Conservation (phyloP, 2,113 vertebrate genomes). For the Nesogale talazaci region DNA sequence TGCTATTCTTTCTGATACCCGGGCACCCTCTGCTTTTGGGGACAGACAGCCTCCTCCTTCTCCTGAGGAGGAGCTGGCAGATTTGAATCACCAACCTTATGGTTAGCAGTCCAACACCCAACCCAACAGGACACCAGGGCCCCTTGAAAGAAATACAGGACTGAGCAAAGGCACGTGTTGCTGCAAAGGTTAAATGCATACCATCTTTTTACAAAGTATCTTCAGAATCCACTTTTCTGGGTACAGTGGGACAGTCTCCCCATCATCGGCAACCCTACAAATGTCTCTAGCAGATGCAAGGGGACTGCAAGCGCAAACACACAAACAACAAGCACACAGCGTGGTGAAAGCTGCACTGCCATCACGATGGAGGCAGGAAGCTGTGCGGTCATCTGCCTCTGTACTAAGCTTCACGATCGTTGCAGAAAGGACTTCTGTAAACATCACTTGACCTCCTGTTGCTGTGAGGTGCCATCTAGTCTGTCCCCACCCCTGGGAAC, state of each 20-base stretch:
- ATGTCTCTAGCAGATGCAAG: not conserved
- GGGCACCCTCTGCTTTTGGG: too few relatives aligned
- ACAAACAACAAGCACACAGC: not conserved
- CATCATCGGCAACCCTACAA: rapidly evolving
- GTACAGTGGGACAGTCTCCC: not conserved
- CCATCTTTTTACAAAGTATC: not conserved
- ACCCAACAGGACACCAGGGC: too few relatives aligned
- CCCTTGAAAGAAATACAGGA: not conserved
- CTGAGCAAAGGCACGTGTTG: not conserved
- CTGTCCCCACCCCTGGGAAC: too few relatives aligned
- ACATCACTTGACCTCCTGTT: not conserved
- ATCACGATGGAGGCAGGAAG: rapidly evolving
- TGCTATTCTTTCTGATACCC: too few relatives aligned
- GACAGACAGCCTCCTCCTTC: too few relatives aligned
- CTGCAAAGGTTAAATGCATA: not conserved
- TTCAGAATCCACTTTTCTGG: not conserved
- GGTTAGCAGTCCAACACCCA: too few relatives aligned
- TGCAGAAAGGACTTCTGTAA: not conserved
- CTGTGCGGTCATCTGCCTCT: rapidly evolving
- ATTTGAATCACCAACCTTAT: too few relatives aligned
- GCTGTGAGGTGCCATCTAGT: too few relatives aligned
- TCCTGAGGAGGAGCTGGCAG: too few relatives aligned
- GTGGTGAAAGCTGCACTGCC: too few relatives aligned
- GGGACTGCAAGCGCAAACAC: not conserved
- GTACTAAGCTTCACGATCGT: not conserved